phyloP scores from a whole-genome alignment of 2,113 vertebrate species.

The Phasianus colchicus region DNA sequence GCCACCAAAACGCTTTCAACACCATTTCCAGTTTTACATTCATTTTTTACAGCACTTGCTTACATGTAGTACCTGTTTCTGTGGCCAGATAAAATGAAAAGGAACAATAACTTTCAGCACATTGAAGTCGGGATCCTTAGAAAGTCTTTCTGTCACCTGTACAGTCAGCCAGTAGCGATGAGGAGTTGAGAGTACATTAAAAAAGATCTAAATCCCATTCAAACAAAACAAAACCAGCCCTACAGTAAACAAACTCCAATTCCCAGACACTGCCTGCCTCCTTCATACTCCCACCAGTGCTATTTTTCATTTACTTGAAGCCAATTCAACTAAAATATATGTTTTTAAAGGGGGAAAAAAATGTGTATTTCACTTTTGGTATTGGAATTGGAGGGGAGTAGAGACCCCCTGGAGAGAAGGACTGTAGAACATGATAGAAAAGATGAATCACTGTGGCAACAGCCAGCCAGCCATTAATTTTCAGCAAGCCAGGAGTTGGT shows the following conservation, averaged over 20 bases:
- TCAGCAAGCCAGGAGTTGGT: slow-evolving; percentile 68
- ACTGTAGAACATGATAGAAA: slow-evolving; percentile 64
- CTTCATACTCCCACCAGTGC: slow-evolving; percentile 45
- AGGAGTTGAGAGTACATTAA: slow-evolving; percentile 41
- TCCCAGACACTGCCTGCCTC: not conserved
- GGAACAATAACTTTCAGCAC: slow-evolving; percentile 23
- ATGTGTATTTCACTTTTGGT: slow-evolving; percentile 47
- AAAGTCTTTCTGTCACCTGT: slow-evolving; percentile 23
- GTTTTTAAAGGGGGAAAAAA: slow-evolving; percentile 44
- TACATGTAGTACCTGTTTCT: slow-evolving; percentile 26
- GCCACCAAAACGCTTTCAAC: slow-evolving; percentile 23
- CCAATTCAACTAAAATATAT: slow-evolving; percentile 59
- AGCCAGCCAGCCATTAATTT: slow-evolving; percentile 73
- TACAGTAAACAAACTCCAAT: slow-evolving; percentile 33
- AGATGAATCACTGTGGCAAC: slow-evolving; percentile 72
- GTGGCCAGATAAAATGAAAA: slow-evolving; percentile 21
- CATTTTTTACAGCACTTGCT: slow-evolving; percentile 38
- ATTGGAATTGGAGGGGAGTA: slow-evolving; percentile 70
- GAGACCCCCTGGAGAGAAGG: slow-evolving; percentile 66
- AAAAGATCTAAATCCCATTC: slow-evolving; percentile 41
- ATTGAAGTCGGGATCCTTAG: not conserved
- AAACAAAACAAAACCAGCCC: slow-evolving; percentile 48
- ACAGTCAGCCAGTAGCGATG: not conserved
- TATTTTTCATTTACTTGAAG: slow-evolving; percentile 60
- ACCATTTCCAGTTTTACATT: slow-evolving; percentile 6